Evolutionary conservation across 2,797 vertebrate genomes (phyloP).

Genomic region (Danionella dracula): DNA sequence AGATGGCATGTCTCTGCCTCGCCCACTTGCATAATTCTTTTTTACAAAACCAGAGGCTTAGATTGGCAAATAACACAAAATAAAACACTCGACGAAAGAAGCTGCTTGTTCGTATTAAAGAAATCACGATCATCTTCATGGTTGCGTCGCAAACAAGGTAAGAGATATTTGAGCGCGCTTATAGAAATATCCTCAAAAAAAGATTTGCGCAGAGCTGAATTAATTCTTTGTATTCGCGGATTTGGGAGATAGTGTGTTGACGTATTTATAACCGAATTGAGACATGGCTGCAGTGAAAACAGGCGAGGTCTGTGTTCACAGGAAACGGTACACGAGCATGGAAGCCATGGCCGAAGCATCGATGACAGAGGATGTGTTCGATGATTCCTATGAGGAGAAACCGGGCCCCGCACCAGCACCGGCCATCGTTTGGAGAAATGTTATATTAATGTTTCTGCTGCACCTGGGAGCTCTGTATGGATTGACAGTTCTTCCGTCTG

Average conservation of each 20-base stretch:
- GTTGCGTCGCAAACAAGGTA: conserved; percentile 29
- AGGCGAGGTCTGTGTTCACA: conserved; percentile 5
- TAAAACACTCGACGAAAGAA: conserved; percentile 7
- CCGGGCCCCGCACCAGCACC: conserved; percentile 69
- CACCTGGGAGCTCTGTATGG: conserved; percentile 75
- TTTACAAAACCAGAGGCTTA: conserved; percentile 41
- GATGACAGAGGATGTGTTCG: conserved; percentile 74
- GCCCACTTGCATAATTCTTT: conserved; percentile 67
- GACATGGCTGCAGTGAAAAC: not conserved
- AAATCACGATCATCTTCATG: not conserved
- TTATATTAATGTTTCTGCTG: conserved; percentile 82
- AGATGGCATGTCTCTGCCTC: conserved; percentile 72
- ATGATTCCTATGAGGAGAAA: conserved; percentile 79
- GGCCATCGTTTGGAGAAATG: conserved; percentile 89
- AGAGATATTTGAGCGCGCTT: not conserved
- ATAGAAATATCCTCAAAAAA: conserved; percentile 21
- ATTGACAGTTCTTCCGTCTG: conserved; percentile 64
- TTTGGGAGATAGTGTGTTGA: not conserved
- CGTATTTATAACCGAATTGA: not conserved
- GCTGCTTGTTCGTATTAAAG: not conserved
- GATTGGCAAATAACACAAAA: not conserved
- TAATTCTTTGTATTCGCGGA: not conserved
- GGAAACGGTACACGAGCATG: conserved; percentile 49
- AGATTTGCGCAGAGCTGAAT: not conserved
- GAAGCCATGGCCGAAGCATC: conserved; percentile 37